Evolutionary conservation across 1,140 invertebrate species (phyloP).

Genomic region (Caenorhabditis remanei): DNA sequence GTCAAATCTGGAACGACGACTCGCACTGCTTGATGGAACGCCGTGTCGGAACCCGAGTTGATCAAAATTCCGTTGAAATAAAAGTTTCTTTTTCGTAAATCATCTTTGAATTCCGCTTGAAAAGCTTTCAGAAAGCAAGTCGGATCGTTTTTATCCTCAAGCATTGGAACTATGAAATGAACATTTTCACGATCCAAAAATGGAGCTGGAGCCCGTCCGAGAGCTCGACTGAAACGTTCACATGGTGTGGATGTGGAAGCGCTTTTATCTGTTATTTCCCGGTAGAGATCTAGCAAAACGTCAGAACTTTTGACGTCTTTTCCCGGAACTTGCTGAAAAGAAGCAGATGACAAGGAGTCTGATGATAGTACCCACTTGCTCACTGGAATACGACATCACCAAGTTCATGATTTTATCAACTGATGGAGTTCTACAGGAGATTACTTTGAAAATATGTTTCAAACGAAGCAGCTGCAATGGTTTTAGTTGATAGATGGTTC

Average conservation of each 20-base stretch:
- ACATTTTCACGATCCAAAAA: not conserved
- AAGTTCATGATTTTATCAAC: not conserved
- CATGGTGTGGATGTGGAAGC: not conserved
- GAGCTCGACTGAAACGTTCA: not conserved
- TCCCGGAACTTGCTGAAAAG: not conserved
- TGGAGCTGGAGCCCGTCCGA: not conserved
- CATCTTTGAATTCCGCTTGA: not conserved
- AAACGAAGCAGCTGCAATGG: not conserved
- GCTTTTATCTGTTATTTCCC: not conserved
- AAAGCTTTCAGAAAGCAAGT: constrained; percentile 15
- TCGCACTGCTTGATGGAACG: not conserved
- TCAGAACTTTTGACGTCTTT: not conserved
- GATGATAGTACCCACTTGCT: not conserved
- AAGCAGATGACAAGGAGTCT: no score
- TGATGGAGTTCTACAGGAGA: not conserved
- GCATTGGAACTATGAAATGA: constrained; percentile 13
- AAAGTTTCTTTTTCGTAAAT: not conserved
- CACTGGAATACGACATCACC: not conserved
- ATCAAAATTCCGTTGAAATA: constrained; percentile 26
- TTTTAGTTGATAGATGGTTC: not conserved
- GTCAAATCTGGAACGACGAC: not conserved
- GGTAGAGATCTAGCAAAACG: not conserved
- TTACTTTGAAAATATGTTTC: not conserved
- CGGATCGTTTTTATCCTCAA: not conserved
- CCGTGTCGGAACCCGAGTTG: not conserved